These are phyloP conservation scores for Hypomesus transpacificus DNA, from an alignment of 2,113 vertebrate species.

Conservation along the genomic window DNA sequence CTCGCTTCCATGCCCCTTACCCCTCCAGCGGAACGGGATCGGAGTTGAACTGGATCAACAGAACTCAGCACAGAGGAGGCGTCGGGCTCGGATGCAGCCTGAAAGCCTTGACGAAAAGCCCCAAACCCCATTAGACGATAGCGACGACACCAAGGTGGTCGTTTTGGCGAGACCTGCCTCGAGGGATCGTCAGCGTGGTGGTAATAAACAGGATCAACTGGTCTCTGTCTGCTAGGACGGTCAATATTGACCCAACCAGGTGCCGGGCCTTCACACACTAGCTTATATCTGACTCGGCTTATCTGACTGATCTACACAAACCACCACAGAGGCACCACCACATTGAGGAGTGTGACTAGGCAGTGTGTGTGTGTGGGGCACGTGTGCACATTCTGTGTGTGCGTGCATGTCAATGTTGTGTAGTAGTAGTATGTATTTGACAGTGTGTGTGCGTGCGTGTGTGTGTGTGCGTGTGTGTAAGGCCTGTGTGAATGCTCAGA, in stretches of 20 bases:
- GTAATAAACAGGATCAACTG: slow-evolving; percentile 31
- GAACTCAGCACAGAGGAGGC: slow-evolving; percentile 3
- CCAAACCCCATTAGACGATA: slow-evolving; percentile 20
- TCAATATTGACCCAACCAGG: slow-evolving; percentile 9
- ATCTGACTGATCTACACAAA: no score
- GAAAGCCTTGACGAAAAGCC: slow-evolving; percentile 40
- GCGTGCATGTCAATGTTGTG: no score
- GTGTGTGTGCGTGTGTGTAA: no score
- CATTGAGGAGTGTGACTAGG: background rate
- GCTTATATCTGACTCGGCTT: slow-evolving; percentile 6
- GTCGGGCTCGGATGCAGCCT: slow-evolving; percentile 49
- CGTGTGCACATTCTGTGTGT: no score
- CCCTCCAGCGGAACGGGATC: no score
- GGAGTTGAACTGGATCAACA: no score
- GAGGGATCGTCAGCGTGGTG: slow-evolving; percentile 32
- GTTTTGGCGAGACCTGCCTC: background rate
- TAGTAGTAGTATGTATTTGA: no score
- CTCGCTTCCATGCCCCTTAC: slow-evolving; percentile 3
- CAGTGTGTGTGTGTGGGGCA: background rate
- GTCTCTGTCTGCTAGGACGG: slow-evolving; percentile 23
- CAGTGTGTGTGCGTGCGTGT: no score
- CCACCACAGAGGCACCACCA: background rate
- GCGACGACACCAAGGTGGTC: slow-evolving; percentile 5
- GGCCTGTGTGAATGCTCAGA: no score
- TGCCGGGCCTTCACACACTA: slow-evolving; percentile 2